These are phyloP conservation scores for Ophioderma brevispina DNA, from an alignment of 35 echinoderm and acorn worm species.

Conservation along the genomic window DNA sequence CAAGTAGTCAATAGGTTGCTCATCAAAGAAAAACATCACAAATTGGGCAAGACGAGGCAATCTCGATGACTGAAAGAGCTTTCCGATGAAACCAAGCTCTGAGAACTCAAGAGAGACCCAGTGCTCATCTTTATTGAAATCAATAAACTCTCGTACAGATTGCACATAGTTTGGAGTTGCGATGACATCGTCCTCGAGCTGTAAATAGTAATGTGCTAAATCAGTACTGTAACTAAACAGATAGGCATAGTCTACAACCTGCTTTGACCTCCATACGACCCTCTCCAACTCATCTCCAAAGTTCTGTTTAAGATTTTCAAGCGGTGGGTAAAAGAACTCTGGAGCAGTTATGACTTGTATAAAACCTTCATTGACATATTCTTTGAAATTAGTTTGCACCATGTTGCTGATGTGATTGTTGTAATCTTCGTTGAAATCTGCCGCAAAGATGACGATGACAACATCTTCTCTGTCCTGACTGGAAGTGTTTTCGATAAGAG, in stretches of 20 bases:
- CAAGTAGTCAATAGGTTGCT: conserved; percentile 89
- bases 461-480: conserved; percentile 37
- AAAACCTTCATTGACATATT: conserved; percentile 63
- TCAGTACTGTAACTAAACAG: conserved; percentile 78
- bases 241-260: conserved; percentile 91
- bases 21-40: conserved; percentile 82
- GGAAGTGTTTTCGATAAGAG: conserved; percentile 79
- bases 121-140: conserved; percentile 37
- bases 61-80: conserved; percentile 70
- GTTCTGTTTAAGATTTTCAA: conserved; percentile 71
- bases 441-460: conserved; percentile 69
- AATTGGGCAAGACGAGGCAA: conserved; percentile 72
- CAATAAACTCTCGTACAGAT: conserved; percentile 76
- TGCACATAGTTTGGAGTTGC: conserved; percentile 76
- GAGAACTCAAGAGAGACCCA: conserved; percentile 90
- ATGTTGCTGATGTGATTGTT: conserved; percentile 34
- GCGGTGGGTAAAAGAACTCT: conserved; percentile 66
- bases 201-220: conserved; percentile 84
- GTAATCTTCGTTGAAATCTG: conserved; percentile 67
- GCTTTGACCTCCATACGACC: conserved; percentile 85
- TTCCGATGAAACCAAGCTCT: conserved; percentile 92
- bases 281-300: conserved; percentile 77
- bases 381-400: conserved; percentile 52
- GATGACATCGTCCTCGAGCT: conserved; percentile 93
- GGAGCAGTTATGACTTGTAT: conserved; percentile 82